Evolutionary conservation across 2,888 invertebrate species (phyloP).

Genomic region (Hyppa rectilinea): DNA sequence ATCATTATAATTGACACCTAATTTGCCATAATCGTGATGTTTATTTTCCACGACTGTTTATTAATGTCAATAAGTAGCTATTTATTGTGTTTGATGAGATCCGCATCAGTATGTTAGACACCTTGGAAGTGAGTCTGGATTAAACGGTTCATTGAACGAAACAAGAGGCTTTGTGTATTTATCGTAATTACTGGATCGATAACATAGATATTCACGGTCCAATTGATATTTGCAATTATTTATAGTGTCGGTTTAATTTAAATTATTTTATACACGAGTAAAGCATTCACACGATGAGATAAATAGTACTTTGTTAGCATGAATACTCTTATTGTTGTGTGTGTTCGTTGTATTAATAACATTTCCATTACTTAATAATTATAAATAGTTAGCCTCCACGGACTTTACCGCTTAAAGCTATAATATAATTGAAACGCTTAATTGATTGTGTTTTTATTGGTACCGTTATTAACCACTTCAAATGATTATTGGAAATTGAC

Average conservation of each 20-base stretch:
- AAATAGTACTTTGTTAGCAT: constrained; percentile 47
- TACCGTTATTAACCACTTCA: not conserved
- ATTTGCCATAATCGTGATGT: constrained; percentile 49
- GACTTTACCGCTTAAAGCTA: not conserved
- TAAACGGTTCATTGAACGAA: constrained; percentile 76
- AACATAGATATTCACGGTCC: constrained; percentile 70
- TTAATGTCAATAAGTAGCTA: constrained; percentile 8
- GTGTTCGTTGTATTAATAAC: constrained; percentile 26
- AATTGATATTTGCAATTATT: constrained; percentile 70
- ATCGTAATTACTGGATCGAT: constrained; percentile 72
- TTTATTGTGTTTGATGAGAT: constrained; percentile 37
- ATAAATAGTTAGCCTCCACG: constrained; percentile 24
- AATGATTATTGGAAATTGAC: not conserved
- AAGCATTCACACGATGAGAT: constrained; percentile 44
- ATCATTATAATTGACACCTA: constrained; percentile 28
- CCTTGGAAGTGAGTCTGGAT: constrained; percentile 64
- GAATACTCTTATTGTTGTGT: constrained; percentile 24
- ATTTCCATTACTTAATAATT: constrained; percentile 41
- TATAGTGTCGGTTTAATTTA: constrained; percentile 65
- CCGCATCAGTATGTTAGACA: constrained; percentile 55
- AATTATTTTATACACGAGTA: constrained; percentile 44
- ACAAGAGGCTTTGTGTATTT: constrained; percentile 72
- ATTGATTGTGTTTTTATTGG: not conserved
- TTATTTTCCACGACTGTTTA: constrained; percentile 22
- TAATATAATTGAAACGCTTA: constrained; percentile 14